Base-by-base conservation (phyloP, 2,113 vertebrate genomes). In the Nycticebus coucang region DNA sequence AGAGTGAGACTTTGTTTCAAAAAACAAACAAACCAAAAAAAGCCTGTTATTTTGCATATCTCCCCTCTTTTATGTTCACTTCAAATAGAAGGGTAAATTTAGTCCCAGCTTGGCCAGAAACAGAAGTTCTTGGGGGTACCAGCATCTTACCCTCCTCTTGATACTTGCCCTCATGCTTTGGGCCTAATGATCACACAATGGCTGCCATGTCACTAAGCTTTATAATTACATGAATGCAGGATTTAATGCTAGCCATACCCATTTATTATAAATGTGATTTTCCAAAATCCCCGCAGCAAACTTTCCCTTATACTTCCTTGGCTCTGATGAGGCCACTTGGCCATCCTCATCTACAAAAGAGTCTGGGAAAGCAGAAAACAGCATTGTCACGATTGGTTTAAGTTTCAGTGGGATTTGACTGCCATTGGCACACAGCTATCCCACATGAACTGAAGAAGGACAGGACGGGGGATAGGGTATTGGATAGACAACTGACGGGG, bases 221-320 rank as follows among this genome's bases (percentile, higher is more conserved):
- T 92, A 30, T 80, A 69, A 60, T 74, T 85, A 84, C n/a, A 59
- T 79, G 84, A 59, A 88, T 75, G 57, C 18, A 81, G n/a, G 45
- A 66, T 33, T 66, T 84, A 79, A 71, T 59, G 15, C 45, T 64
- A 74, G 50, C 45, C 72, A 41, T 24, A 33, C 66, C 59, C 24
- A 66, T 66, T 78, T 92, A 89, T 85, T 92, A 84, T 10, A 66
- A 85, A 89, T 53, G 19, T 33, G 74, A 21, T 89, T 80, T 94
- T 30, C 30, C 50, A 41, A 89, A 41, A 89, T 89, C 59, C 35
- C 14, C 37, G 37, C 57, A 66, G 11, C 50, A 60, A 85, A 37
- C 3, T 60, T 66, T 28, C 35, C 33, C 14, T 64, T 74, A 12
- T 59, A 24, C 24, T 9, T 81, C 59, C 7, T 45, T 89, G 79